Percentiles rank a stretch among this genome's conserved stretches.
phyloP scores from a whole-genome alignment of 2,888 invertebrate species.

The Stenolophus ochropezus region DNA sequence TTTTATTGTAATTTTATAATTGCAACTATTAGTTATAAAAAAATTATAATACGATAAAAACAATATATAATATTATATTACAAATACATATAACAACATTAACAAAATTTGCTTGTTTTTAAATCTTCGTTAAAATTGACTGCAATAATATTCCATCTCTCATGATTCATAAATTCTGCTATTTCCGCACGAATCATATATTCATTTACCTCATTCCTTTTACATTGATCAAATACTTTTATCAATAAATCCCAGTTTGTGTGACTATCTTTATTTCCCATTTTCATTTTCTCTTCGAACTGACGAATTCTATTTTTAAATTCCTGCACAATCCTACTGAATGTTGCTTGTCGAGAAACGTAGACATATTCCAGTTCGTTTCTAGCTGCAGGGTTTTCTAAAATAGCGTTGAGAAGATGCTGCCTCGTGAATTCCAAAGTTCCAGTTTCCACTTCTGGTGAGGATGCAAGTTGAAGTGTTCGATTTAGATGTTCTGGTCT shows the following conservation, averaged over 20 bases:
- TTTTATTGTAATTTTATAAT: too few species aligned
- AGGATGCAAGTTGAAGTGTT: background rate
- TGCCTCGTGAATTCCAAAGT: slow-evolving; percentile 13
- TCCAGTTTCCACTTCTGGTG: slow-evolving; percentile 29
- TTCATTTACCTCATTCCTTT: slow-evolving; percentile 17
- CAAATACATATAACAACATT: background rate
- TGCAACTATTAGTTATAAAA: too few species aligned
- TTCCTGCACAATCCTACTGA: background rate
- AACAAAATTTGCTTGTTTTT: slow-evolving; percentile 23
- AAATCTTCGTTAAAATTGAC: slow-evolving; percentile 24
- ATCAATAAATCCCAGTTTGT: background rate
- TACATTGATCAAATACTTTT: slow-evolving; percentile 20
- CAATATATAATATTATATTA: too few species aligned
- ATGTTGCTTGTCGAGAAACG: background rate
- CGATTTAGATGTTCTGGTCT: slow-evolving; percentile 18
- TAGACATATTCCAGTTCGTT: slow-evolving; percentile 15
- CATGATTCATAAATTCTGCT: slow-evolving; percentile 7
- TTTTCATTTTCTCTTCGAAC: slow-evolving; percentile 1
- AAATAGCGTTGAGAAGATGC: slow-evolving; percentile 26
- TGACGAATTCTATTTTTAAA: background rate
- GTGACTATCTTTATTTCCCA: background rate
- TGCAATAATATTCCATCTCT: slow-evolving; percentile 12
- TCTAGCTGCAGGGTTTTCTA: slow-evolving; percentile 4
- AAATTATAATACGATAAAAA: too few species aligned
- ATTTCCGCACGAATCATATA: background rate